A percentile compares a stretch with the other conserved stretches of the same genome.
Evolutionary conservation across 2,113 vertebrate species (phyloP).

Genomic region (Apus apus): DNA sequence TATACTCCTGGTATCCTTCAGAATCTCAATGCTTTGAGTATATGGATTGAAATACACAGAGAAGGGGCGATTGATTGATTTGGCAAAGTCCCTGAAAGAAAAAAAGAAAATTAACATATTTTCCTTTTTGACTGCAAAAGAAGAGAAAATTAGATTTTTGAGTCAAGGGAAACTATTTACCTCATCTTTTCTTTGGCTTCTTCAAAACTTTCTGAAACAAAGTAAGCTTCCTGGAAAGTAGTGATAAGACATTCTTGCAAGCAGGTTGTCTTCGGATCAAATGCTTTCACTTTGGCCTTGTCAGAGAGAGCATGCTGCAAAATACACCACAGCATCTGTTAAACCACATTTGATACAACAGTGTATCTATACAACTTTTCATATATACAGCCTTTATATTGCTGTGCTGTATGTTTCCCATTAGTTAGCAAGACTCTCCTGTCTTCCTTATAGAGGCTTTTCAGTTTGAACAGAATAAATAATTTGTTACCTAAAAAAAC

Average conservation of each 20-base stretch:
- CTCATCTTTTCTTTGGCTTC: slow-evolving; percentile 99
- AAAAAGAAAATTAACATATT: slow-evolving; percentile 40
- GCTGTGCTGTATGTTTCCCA: neutral
- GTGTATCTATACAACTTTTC: neutral
- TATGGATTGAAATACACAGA: slow-evolving; percentile 98
- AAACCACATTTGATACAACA: neutral
- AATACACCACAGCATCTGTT: slow-evolving; percentile 57
- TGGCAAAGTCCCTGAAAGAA: slow-evolving; percentile 91
- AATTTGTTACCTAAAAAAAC: neutral
- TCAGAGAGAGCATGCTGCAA: slow-evolving; percentile 93
- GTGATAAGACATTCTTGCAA: slow-evolving; percentile 97
- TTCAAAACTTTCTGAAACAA: slow-evolving; percentile 97
- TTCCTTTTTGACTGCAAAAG: neutral
- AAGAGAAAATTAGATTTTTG: slow-evolving; percentile 23
- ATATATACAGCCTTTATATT: neutral
- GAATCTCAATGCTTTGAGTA: slow-evolving; percentile 93
- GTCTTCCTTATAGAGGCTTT: neutral
- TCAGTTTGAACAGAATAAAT: neutral
- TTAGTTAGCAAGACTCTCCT: neutral
- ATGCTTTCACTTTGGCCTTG: slow-evolving; percentile 89
- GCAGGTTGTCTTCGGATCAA: slow-evolving; percentile 94
- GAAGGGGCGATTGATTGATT: slow-evolving; percentile 93
- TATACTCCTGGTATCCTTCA: slow-evolving; percentile 94
- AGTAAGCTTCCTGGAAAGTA: slow-evolving; percentile 96
- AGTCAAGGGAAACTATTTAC: slow-evolving; percentile 73